These are phyloP conservation scores for Pogonocherus hispidulus DNA, from an alignment of 2,888 invertebrate species.

Conservation along the genomic window DNA sequence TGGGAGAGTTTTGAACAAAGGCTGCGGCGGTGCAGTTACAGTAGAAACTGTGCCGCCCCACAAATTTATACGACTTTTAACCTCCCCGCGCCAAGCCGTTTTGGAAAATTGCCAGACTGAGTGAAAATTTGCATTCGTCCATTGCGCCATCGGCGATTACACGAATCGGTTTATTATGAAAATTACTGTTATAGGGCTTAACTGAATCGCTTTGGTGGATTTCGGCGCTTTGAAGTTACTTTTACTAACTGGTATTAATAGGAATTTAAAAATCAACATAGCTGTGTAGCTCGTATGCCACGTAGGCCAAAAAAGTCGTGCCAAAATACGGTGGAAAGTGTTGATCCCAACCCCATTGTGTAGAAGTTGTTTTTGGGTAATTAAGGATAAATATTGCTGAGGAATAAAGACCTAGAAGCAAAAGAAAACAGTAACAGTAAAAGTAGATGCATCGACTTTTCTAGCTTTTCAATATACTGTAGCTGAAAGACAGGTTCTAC, in stretches of 20 bases:
- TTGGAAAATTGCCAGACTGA: conserved; percentile 35
- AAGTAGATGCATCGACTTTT: no score
- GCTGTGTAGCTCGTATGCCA: background rate
- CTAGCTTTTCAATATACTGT: no score
- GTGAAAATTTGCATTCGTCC: conserved; percentile 36
- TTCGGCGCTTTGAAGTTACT: background rate
- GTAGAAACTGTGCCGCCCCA: background rate
- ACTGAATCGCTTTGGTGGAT: background rate
- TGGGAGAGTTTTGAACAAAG: conserved; percentile 25
- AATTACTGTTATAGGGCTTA: background rate
- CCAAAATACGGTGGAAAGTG: no score
- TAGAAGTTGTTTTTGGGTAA: no score
- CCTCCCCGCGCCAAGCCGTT: conserved; percentile 20
- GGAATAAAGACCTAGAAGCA: no score
- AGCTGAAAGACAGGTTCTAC: no score
- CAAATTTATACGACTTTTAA: conserved; percentile 23
- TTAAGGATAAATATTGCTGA: no score
- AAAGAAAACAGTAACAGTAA: no score
- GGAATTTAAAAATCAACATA: background rate
- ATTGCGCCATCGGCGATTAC: conserved; percentile 24
- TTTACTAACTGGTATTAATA: background rate
- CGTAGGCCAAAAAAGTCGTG: background rate
- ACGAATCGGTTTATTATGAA: conserved; percentile 8
- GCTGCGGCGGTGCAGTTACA: conserved; percentile 17
- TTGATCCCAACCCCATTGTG: no score